Evolutionary conservation across 2,113 vertebrate species (phyloP).

Genomic region (Rhineura floridana): DNA sequence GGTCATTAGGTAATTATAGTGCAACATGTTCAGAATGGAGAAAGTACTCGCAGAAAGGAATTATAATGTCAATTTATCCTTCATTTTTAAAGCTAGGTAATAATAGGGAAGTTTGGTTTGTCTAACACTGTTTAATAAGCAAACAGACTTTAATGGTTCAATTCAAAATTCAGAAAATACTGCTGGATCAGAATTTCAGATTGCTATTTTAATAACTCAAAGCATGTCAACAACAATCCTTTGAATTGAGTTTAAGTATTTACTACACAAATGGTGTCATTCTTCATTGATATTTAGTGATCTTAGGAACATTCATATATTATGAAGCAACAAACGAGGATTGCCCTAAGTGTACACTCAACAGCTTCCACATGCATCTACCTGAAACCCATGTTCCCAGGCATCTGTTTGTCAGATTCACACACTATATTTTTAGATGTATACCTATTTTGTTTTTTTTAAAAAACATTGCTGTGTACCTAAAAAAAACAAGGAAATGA

Average conservation of each 20-base stretch:
- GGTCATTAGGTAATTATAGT: constrained; percentile 34
- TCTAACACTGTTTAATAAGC: neutral
- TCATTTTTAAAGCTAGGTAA: neutral
- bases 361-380: neutral
- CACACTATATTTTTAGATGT: too few relatives aligned
- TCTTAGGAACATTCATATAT: neutral
- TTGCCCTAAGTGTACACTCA: neutral
- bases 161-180: neutral
- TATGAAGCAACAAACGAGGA: neutral
- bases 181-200: neutral
- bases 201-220: neutral
- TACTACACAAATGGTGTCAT: neutral
- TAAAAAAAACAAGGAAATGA: neutral
- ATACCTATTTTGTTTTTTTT: neutral
- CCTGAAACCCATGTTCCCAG: neutral
- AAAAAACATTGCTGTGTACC: neutral
- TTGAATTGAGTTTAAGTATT: neutral
- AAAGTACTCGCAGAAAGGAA: neutral
- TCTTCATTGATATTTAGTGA: neutral
- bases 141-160: neutral
- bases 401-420: too few relatives aligned
- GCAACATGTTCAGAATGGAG: neutral
- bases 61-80: neutral
- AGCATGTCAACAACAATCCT: neutral
- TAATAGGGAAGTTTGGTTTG: neutral